Conservation (phyloP, 2,113 vertebrate genomes). For the Zapus hudsonius region DNA sequence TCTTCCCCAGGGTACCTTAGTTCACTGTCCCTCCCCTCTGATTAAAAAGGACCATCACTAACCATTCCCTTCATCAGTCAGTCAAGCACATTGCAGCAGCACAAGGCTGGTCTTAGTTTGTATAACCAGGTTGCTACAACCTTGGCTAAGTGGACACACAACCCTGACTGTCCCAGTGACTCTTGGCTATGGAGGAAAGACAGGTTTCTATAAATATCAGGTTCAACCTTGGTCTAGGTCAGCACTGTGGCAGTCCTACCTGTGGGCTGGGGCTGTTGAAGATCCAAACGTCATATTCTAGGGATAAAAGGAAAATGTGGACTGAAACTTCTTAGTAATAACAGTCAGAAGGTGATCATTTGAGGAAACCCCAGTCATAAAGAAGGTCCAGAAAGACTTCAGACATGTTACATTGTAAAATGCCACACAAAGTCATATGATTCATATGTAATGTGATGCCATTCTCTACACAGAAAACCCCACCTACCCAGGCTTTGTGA, state of each 20-base stretch:
- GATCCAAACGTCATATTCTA: neutral
- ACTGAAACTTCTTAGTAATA: neutral
- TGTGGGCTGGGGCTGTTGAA: neutral
- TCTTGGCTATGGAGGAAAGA: neutral
- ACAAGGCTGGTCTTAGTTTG: neutral
- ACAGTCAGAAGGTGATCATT: neutral
- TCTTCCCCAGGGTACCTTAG: neutral
- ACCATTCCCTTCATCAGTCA: too few species aligned
- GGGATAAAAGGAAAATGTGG: neutral
- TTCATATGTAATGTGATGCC: accelerated
- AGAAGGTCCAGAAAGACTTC: neutral
- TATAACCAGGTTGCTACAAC: too few species aligned
- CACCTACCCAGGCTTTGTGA: neutral
- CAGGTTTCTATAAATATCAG: neutral
- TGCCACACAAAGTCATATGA: neutral
- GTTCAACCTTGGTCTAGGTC: neutral
- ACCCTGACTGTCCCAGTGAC: neutral
- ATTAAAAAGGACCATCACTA: neutral
- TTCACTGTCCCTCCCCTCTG: neutral
- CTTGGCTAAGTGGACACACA: neutral
- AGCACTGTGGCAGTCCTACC: neutral
- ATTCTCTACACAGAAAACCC: too few species aligned
- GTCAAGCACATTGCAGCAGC: neutral
- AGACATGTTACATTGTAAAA: neutral
- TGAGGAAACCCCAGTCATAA: neutral